phyloP scores from a whole-genome alignment of 30 jellyfish, hydroid and myxozoan species.

The Aurelia sp. region DNA sequence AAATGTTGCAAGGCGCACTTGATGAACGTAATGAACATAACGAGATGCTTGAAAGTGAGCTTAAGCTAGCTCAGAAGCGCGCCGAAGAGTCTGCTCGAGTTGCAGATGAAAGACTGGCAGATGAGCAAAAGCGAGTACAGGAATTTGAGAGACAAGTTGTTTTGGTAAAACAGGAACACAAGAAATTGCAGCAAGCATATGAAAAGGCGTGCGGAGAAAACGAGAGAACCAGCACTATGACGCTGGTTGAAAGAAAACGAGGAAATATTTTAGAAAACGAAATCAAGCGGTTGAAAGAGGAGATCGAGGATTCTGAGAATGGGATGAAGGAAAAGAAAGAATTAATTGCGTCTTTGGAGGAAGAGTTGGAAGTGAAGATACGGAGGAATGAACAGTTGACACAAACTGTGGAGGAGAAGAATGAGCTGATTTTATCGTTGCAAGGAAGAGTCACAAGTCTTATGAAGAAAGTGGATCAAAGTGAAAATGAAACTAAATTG shows the following conservation, averaged over 20 bases:
- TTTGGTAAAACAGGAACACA: constrained; percentile 39
- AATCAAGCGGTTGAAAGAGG: constrained; percentile 43
- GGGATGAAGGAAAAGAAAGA: constrained; percentile 39
- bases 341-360: constrained; percentile 23
- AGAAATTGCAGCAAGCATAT: constrained; percentile 28
- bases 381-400: constrained; percentile 32
- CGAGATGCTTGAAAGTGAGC: constrained; percentile 32
- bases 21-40: constrained; percentile 35
- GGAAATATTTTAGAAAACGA: constrained; percentile 36
- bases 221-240: constrained; percentile 22
- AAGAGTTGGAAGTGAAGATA: constrained; percentile 46
- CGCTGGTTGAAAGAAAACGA: constrained; percentile 29
- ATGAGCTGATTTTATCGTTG: constrained; percentile 44
- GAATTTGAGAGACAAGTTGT: constrained; percentile 25
- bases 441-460: constrained; percentile 44
- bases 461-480: constrained; percentile 39
- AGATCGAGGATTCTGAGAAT: constrained; percentile 22
- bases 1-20: constrained; percentile 39
- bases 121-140: constrained; percentile 8
- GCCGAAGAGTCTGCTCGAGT: constrained; percentile 38
- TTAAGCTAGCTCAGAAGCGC: constrained; percentile 23
- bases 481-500: constrained; percentile 18
- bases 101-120: constrained; percentile 7
- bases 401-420: constrained; percentile 46
- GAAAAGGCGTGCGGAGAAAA: constrained; percentile 19